phyloP scores from a whole-genome alignment of 64 coral and sea anemone species.

The Hydrozoanthus tunicans region DNA sequence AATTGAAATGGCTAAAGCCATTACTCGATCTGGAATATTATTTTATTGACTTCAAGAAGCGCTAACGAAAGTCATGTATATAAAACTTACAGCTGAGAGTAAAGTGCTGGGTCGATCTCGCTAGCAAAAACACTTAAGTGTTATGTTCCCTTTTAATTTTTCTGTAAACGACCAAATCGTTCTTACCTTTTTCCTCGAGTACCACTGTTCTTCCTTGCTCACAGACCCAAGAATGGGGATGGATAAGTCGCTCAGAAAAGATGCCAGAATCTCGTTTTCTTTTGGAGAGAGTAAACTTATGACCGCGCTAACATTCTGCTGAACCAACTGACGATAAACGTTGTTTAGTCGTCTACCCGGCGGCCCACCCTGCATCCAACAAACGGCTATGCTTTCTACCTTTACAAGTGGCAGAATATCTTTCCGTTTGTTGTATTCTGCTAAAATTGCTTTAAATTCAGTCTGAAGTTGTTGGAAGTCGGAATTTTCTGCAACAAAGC shows the following conservation, averaged over 20 bases:
- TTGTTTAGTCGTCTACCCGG: neutral
- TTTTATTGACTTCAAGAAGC: no score
- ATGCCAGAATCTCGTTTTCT: slow-evolving; percentile 11
- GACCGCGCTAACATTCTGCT: slow-evolving; percentile 10
- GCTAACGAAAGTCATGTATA: no score
- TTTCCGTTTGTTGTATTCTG: slow-evolving; percentile 7
- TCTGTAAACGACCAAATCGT: neutral
- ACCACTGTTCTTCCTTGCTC: slow-evolving; percentile 53
- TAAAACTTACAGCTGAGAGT: no score
- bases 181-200: slow-evolving; percentile 18
- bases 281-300: slow-evolving; percentile 34
- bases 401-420: neutral
- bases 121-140: no score
- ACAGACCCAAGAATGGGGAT: slow-evolving; percentile 48
- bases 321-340: neutral
- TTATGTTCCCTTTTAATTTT: neutral
- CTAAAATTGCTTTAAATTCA: slow-evolving; percentile 22
- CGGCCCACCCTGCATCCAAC: neutral
- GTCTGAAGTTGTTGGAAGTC: slow-evolving; percentile 6
- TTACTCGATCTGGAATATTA: no score
- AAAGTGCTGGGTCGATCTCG: no score
- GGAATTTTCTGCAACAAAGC: slow-evolving; percentile 6
- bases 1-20: no score
- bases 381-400: slow-evolving; percentile 26
- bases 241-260: slow-evolving; percentile 18